phyloP scores from a whole-genome alignment of 2,888 invertebrate genomes.

The Pachydiplax longipennis region DNA sequence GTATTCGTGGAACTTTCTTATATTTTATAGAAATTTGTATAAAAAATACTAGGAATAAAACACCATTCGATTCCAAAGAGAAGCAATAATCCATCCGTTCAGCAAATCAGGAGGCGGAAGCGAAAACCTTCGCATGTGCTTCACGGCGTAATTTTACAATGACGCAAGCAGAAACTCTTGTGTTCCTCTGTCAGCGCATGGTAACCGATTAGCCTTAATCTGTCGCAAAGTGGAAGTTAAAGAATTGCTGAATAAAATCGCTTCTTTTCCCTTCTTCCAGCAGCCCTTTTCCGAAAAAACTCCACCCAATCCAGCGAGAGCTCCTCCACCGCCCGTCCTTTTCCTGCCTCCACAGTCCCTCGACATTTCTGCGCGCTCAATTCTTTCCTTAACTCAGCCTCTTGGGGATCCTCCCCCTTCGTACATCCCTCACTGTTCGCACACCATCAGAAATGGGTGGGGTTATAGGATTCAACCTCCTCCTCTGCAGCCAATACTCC shows the following conservation, averaged over 20 bases:
- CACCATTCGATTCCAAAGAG: too few species aligned
- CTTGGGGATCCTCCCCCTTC: neutral
- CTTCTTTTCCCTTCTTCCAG: neutral
- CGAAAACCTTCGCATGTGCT: neutral
- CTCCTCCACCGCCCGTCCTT: neutral
- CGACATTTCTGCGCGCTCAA: neutral
- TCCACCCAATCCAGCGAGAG: neutral
- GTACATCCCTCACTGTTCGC: neutral
- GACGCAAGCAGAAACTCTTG: neutral
- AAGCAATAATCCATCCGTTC: too few species aligned
- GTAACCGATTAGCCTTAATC: neutral
- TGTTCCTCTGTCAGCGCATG: neutral
- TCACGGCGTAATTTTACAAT: neutral
- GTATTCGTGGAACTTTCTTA: too few species aligned
- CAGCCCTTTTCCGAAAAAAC: neutral
- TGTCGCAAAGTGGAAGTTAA: neutral
- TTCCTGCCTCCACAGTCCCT: neutral
- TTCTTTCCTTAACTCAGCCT: neutral
- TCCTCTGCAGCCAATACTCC: neutral
- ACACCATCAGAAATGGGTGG: neutral
- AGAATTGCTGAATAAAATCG: neutral
- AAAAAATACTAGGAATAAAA: too few species aligned
- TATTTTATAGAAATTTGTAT: too few species aligned
- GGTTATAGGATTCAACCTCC: neutral
- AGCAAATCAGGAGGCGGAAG: neutral